Evolutionary conservation across 2,113 vertebrate genomes (phyloP).

Genomic region (Glareola pratincola): DNA sequence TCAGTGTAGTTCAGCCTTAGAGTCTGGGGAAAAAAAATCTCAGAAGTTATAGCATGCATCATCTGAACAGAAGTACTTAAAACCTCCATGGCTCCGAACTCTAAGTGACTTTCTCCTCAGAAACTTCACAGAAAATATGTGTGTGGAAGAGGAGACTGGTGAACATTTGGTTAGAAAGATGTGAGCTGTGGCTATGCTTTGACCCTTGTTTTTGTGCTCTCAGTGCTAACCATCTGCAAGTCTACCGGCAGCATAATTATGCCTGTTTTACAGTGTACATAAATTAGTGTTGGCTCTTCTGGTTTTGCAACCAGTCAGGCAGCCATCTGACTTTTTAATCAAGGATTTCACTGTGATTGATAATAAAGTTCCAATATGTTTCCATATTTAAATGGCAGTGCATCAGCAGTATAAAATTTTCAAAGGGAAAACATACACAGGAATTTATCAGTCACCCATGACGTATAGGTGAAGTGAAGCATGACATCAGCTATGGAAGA

Average conservation of each 20-base stretch:
- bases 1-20: background rate
- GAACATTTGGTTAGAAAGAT: constrained; percentile 46
- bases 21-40: background rate
- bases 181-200: constrained; percentile 10
- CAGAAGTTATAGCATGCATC: background rate
- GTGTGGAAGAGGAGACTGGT: background rate
- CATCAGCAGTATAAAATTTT: background rate
- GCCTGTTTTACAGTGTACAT: constrained; percentile 37
- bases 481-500: background rate
- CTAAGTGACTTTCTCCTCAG: background rate
- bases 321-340: constrained; percentile 60
- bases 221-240: constrained; percentile 27
- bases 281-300: constrained; percentile 55
- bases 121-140: background rate
- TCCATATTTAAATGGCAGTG: constrained; percentile 30
- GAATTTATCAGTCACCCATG: background rate
- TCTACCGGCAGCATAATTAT: constrained; percentile 42
- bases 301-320: constrained; percentile 23
- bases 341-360: constrained; percentile 35
- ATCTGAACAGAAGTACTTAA: background rate
- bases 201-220: constrained; percentile 35
- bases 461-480: background rate
- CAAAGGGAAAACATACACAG: background rate
- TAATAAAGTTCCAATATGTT: constrained; percentile 27
- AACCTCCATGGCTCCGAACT: background rate